These are phyloP conservation scores for Thyatira batis DNA, from an alignment of 2,888 invertebrate species.

Conservation along the genomic window DNA sequence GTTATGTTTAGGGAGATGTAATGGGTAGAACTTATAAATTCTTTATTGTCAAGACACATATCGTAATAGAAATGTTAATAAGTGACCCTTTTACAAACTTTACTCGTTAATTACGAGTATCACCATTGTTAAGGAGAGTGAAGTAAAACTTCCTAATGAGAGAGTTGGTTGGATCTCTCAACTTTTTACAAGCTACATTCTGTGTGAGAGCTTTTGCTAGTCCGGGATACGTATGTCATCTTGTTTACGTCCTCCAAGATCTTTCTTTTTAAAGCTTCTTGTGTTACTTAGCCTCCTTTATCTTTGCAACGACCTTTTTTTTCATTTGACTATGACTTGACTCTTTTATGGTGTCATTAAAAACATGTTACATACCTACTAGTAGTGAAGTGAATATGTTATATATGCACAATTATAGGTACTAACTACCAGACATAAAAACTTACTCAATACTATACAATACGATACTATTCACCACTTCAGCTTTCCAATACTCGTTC, in stretches of 20 bases:
- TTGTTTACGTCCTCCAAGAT: background rate
- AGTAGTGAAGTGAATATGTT: no score
- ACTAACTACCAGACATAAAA: no score
- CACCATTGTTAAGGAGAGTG: constrained; percentile 5
- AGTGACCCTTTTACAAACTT: constrained; percentile 10
- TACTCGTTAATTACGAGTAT: constrained; percentile 20
- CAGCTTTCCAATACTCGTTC: background rate
- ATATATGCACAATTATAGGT: constrained; percentile 2
- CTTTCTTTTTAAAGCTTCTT: background rate
- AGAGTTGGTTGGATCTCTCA: constrained; percentile 3
- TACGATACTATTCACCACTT: background rate
- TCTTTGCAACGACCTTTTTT: constrained; percentile 12
- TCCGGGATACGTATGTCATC: background rate
- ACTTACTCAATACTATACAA: no score
- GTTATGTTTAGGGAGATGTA: no score
- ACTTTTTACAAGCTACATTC: constrained; percentile 1
- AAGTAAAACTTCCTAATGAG: constrained; percentile 15
- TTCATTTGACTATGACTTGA: no score
- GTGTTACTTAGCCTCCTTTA: constrained; percentile 5
- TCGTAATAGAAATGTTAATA: constrained; percentile 5
- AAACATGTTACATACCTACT: no score
- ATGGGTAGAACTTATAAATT: no score
- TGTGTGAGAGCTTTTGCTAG: constrained; percentile 1
- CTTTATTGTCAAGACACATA: constrained; percentile 2
- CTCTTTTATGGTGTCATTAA: no score